A percentile compares a stretch with the other conserved stretches of the same genome.
Evolutionary conservation across 2,797 vertebrate genomes (phyloP).

Genomic region (Dromococcyx pavoninus): DNA sequence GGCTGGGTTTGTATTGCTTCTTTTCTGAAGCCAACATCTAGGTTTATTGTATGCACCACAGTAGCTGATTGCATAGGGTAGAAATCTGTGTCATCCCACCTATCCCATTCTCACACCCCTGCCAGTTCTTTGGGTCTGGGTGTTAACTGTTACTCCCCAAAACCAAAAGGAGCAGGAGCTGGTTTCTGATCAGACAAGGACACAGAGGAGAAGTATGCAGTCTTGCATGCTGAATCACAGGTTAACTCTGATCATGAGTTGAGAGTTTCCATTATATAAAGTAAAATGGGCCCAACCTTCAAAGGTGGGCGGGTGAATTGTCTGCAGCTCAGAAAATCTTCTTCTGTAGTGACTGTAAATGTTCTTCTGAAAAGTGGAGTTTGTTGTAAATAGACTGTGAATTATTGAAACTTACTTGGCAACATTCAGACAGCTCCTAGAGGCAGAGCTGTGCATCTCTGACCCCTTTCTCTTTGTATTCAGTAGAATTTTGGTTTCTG

Average conservation of each 20-base stretch:
- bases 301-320: neutral
- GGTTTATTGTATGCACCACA: neutral
- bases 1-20: neutral
- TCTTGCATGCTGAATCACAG: neutral
- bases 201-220: neutral
- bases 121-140: neutral
- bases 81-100: neutral
- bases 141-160: neutral
- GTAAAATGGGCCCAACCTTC: neutral
- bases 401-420: neutral
- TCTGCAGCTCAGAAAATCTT: neutral
- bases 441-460: neutral
- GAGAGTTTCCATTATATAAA: neutral
- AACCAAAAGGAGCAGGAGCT: neutral
- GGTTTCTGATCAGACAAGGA: neutral
- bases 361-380: neutral
- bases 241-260: neutral
- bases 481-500: neutral
- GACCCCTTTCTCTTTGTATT: neutral
- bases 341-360: neutral
- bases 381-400: neutral
- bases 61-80: neutral
- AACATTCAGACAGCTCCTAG: neutral
- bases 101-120: neutral
- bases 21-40: neutral